phyloP scores from a whole-genome alignment of 37 sponge, comb jelly and placozoan genomes.

The Spongia lamella region DNA sequence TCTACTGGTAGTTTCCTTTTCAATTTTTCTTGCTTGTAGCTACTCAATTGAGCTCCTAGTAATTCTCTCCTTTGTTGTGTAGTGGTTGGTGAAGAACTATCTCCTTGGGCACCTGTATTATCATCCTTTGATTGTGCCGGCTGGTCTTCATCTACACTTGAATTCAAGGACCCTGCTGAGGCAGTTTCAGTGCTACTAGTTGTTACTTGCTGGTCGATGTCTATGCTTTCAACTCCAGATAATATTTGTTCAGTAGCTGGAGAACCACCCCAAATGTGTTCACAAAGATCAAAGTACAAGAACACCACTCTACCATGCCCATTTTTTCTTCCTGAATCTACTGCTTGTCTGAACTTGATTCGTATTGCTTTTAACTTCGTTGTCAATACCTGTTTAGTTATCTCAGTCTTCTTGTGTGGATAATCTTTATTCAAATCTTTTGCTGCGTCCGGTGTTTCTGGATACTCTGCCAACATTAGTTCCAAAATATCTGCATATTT shows the following conservation, averaged over 20 bases:
- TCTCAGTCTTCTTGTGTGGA: constrained; percentile 6
- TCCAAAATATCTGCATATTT: constrained; percentile 26
- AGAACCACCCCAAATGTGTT: neutral
- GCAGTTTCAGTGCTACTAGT: too few relatives aligned
- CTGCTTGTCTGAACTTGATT: constrained; percentile 10
- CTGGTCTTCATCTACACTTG: too few relatives aligned
- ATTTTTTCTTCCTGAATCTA: neutral
- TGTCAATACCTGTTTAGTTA: constrained; percentile 8
- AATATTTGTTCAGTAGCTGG: neutral
- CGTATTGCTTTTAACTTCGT: constrained; percentile 20
- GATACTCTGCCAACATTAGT: neutral
- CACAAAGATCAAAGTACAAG: neutral
- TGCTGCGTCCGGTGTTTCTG: neutral
- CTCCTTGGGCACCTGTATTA: too few relatives aligned
- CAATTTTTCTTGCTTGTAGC: neutral
- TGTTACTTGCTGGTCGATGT: too few relatives aligned
- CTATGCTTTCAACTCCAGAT: neutral
- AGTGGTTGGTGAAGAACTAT: too few relatives aligned
- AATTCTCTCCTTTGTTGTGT: neutral
- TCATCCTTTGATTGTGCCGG: too few relatives aligned
- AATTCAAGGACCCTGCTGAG: too few relatives aligned
- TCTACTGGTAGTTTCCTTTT: constrained; percentile 4
- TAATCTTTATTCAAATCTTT: constrained; percentile 9
- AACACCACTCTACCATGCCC: neutral
- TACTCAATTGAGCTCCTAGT: neutral